Evolutionary conservation across 2,797 vertebrate genomes (phyloP), one percentile per base, ranked within the genome.

Genomic region (Scarus forsteni): DNA sequence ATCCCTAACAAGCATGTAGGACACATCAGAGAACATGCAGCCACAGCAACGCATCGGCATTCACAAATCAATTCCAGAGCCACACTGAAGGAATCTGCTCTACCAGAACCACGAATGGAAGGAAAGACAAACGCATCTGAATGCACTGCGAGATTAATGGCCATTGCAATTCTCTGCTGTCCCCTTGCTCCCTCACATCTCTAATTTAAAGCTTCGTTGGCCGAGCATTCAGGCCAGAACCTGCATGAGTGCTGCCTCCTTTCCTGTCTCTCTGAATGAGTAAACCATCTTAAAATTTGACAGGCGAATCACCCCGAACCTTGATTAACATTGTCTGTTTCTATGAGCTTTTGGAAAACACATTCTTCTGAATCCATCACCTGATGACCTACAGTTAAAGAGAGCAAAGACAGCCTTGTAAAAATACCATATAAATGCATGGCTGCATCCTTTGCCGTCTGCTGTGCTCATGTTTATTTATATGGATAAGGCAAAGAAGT

Each of bases 151-250:
- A 83, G 79, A 89, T 89, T 85, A 87, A 89, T 85, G 80, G 68
- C 64, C 14, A 27, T 69, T 34, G 56, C 73, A 85, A 81, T 76
- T 80, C 79, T 75, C 65, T 1, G 50, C 73, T 63, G 78, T 81
- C 75, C 65, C 56, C 46, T 19, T 63, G 71, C 80, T 81, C 70
- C 73, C 78, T 80, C 68, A 79, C 75, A 80, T 79, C 76, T 81
- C 76, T 83, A 83, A 89, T 87, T 87, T 88, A 86, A 87, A 88
- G 80, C 84, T 81, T 49, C 73, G 75, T 61, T 81, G 84, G 71
- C 57, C 72, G 70, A 75, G 58, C 76, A 67, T 69, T 71, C 70
- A 66, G 70, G 77, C 75, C 66, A 79, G 69, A 87, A 75, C 56
- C 38, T 35, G 27, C 27, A 27, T 27, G 63, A 52, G 53, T 19